Conservation (phyloP, 2,888 invertebrate species). For the Polietes domitor region DNA sequence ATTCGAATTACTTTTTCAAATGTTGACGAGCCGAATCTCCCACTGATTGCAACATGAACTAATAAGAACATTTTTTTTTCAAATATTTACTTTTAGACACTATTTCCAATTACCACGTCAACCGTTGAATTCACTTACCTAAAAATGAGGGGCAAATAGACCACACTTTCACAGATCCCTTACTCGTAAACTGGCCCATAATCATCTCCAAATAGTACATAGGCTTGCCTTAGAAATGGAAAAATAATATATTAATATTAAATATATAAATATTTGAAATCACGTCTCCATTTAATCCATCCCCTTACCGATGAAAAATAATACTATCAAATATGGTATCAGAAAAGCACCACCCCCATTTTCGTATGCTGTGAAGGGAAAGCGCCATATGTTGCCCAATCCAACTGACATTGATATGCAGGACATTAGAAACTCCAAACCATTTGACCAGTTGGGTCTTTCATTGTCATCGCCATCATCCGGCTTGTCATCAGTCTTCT, state of each 20-base stretch:
- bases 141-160: conserved; percentile 86
- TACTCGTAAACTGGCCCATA: conserved; percentile 91
- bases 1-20: too few species aligned
- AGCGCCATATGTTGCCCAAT: conserved; percentile 87
- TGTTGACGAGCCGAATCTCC: too few species aligned
- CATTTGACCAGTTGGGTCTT: conserved; percentile 83
- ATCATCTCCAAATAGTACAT: conserved; percentile 92
- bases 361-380: conserved; percentile 85
- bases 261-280: neutral
- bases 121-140: conserved; percentile 84
- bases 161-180: conserved; percentile 89
- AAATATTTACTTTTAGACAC: too few species aligned
- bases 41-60: too few species aligned
- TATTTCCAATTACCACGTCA: too few species aligned
- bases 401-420: conserved; percentile 89
- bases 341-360: conserved; percentile 89
- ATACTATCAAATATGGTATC: conserved; percentile 87
- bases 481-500: conserved; percentile 31
- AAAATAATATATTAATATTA: conserved; percentile 3
- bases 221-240: conserved; percentile 81
- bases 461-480: conserved; percentile 28
- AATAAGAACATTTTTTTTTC: too few species aligned
- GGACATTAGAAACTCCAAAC: conserved; percentile 87
- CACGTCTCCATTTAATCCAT: too few species aligned
- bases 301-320: conserved; percentile 82